These are phyloP conservation scores for Actinia tenebrosa DNA, from an alignment of 64 coral and sea anemone genomes.

Conservation along the genomic window DNA sequence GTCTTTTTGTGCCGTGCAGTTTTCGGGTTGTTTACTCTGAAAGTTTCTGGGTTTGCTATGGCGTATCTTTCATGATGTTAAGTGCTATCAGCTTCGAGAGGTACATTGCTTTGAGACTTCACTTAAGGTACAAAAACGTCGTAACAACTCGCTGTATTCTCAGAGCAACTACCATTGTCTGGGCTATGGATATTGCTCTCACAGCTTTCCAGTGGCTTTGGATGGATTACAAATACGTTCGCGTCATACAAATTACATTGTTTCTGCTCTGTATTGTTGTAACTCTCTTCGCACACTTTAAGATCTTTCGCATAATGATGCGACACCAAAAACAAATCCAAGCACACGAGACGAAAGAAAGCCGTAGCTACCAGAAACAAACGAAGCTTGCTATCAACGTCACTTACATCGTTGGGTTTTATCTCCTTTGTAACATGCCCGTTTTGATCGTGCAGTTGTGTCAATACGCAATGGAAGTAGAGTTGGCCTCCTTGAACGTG, in stretches of 20 bases:
- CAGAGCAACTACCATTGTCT: slow-evolving; percentile 16
- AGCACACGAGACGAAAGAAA: not conserved
- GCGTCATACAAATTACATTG: slow-evolving; percentile 31
- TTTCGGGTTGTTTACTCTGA: slow-evolving; percentile 76
- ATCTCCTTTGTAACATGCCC: slow-evolving; percentile 65
- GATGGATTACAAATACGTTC: slow-evolving; percentile 7
- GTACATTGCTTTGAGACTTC: slow-evolving; percentile 37
- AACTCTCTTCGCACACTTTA: slow-evolving; percentile 31
- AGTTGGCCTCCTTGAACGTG: slow-evolving; percentile 44
- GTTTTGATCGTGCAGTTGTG: slow-evolving; percentile 39
- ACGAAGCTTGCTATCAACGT: slow-evolving; percentile 68
- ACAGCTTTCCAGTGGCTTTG: slow-evolving; percentile 30
- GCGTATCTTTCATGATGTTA: slow-evolving; percentile 58
- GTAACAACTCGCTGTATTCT: slow-evolving; percentile 40
- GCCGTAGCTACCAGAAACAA: slow-evolving; percentile 24
- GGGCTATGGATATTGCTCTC: slow-evolving; percentile 39
- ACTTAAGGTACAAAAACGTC: slow-evolving; percentile 57
- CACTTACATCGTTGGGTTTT: slow-evolving; percentile 61
- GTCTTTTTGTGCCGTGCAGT: slow-evolving; percentile 50
- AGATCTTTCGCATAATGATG: slow-evolving; percentile 49
- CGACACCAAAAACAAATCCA: slow-evolving; percentile 65
- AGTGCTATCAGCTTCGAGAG: slow-evolving; percentile 76
- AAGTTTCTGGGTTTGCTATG: slow-evolving; percentile 90
- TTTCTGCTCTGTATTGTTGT: slow-evolving; percentile 42
- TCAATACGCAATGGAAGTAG: slow-evolving; percentile 16